Evolutionary conservation across 92 coral and sea anemone species (phyloP).

Genomic region (Phenganax marumi): DNA sequence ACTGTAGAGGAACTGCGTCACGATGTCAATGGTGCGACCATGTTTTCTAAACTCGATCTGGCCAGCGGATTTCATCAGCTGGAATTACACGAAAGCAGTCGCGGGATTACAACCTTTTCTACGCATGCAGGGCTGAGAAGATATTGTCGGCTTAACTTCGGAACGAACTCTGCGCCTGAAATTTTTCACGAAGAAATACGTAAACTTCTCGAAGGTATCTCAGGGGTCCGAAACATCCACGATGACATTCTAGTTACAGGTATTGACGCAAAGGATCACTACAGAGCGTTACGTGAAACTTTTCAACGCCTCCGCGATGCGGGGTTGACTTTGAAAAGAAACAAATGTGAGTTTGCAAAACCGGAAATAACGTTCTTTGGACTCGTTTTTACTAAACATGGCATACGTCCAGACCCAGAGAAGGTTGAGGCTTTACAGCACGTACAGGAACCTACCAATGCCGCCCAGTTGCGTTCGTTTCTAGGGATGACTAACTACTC

Average conservation of each 20-base stretch:
- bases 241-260: slow-evolving; percentile 23
- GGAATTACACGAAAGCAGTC: slow-evolving; percentile 39
- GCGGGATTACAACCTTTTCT: slow-evolving; percentile 35
- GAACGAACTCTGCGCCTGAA: slow-evolving; percentile 29
- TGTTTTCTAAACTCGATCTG: slow-evolving; percentile 31
- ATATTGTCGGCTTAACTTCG: slow-evolving; percentile 14
- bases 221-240: slow-evolving; percentile 6
- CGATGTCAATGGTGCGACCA: slow-evolving; percentile 21
- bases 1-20: slow-evolving; percentile 34
- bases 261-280: neutral
- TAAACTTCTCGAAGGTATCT: neutral
- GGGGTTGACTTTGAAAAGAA: slow-evolving; percentile 11
- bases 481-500: too few species aligned
- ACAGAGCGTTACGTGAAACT: neutral
- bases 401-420: slow-evolving; percentile 8
- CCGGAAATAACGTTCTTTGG: slow-evolving; percentile 11
- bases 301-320: slow-evolving; percentile 16
- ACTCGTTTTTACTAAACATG: neutral
- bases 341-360: slow-evolving; percentile 10
- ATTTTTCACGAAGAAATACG: slow-evolving; percentile 16
- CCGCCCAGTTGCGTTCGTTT: too few species aligned
- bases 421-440: neutral
- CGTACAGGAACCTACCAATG: too few species aligned
- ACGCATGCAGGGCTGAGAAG: slow-evolving; percentile 38
- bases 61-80: slow-evolving; percentile 43